A percentile compares a stretch with the other conserved stretches of the same genome.
These are phyloP conservation scores for Cryptophagus acutangulus DNA, from an alignment of 2,888 invertebrate genomes.

Conservation along the genomic window DNA sequence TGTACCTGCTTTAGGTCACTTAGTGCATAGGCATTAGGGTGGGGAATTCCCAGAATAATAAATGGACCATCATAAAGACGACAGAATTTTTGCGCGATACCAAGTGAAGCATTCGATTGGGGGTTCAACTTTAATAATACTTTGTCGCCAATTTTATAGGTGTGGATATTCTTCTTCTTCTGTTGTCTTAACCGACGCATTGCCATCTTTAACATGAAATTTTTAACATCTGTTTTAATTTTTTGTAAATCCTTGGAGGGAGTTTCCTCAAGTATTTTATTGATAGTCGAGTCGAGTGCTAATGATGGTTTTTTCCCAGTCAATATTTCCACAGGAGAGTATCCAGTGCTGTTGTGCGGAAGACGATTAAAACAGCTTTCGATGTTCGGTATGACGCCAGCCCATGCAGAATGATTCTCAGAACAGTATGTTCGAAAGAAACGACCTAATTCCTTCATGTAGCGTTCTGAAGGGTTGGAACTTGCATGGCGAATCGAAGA, in stretches of 20 bases:
- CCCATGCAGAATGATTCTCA: slow-evolving; percentile 12
- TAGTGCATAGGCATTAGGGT: slow-evolving; percentile 2
- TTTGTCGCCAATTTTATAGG: not conserved
- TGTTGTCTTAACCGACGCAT: not conserved
- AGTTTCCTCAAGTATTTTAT: not conserved
- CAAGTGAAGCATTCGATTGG: not conserved
- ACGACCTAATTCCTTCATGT: slow-evolving; percentile 13
- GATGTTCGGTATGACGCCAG: not conserved
- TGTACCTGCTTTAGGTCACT: not conserved
- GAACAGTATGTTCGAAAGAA: slow-evolving; percentile 14
- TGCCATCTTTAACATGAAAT: not conserved
- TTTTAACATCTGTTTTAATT: not conserved
- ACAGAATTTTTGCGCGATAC: not conserved
- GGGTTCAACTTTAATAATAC: not conserved
- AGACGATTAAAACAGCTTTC: slow-evolving; percentile 11
- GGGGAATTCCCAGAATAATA: not conserved
- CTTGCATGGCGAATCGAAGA: slow-evolving; percentile 17
- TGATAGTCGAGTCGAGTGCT: not conserved
- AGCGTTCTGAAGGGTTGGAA: slow-evolving; percentile 11
- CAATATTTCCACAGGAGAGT: slow-evolving; percentile 10
- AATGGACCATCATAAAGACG: not conserved
- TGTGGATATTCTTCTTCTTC: not conserved
- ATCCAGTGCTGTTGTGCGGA: slow-evolving; percentile 15
- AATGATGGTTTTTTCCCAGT: slow-evolving; percentile 9
- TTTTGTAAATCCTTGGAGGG: not conserved